Percentiles rank a stretch among this genome's conserved stretches.
Evolutionary conservation across 2,797 vertebrate species (phyloP).

Genomic region (Peromyscus aztecus): DNA sequence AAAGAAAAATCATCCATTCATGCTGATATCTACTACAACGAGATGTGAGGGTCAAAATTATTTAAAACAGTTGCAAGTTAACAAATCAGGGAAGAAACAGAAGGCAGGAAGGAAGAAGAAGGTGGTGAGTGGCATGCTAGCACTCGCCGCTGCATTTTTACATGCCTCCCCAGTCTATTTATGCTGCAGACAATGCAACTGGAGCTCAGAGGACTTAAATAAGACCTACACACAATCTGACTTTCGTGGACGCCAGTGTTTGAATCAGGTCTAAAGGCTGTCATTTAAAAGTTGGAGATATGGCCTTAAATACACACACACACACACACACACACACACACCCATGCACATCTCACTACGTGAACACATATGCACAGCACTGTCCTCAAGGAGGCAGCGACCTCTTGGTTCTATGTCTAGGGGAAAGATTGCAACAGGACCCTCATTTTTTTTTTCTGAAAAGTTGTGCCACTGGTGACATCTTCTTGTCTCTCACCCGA

Average conservation of each 20-base stretch:
- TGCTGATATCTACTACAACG: neutral
- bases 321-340: no score
- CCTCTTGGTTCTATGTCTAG: neutral
- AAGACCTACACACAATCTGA: neutral
- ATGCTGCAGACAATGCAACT: neutral
- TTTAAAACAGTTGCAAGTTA: neutral
- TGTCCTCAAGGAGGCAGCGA: neutral
- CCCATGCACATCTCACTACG: no score
- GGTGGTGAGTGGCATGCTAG: neutral
- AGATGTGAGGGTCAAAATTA: slow-evolving; percentile 23
- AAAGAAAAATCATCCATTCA: slow-evolving; percentile 40
- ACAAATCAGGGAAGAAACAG: neutral
- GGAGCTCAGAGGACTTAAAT: slow-evolving; percentile 19
- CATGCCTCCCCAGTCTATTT: neutral
- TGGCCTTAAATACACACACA: no score
- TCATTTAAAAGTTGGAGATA: neutral
- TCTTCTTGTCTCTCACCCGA: neutral
- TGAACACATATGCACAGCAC: accelerated
- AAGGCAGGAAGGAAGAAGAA: neutral
- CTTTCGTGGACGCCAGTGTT: slow-evolving; percentile 3
- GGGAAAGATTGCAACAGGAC: neutral
- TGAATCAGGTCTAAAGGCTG: neutral
- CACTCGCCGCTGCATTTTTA: neutral
- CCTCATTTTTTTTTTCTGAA: neutral
- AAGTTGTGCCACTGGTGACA: neutral